A percentile compares a stretch with the other conserved stretches of the same genome.
Evolutionary conservation across 1,140 invertebrate genomes (phyloP).

Genomic region (Heliothis subflexa): DNA sequence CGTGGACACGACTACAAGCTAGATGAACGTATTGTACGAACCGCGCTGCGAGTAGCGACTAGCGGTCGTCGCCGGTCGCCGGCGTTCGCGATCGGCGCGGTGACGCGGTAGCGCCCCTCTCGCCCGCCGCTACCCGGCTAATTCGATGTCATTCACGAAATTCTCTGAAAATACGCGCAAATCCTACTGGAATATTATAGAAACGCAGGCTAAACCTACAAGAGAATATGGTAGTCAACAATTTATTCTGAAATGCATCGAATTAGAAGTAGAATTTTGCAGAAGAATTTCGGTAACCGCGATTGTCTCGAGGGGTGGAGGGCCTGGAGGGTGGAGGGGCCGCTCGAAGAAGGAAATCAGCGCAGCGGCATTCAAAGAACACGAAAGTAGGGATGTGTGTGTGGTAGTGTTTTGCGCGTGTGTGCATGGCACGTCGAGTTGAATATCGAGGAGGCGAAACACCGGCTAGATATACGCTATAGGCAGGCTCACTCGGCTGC

Average conservation of each 20-base stretch:
- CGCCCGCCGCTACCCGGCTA: constrained; percentile 66
- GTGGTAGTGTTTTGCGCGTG: constrained; percentile 49
- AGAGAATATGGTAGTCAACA: background rate
- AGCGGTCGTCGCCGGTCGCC: constrained; percentile 63
- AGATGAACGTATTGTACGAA: constrained; percentile 52
- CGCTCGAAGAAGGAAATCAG: constrained; percentile 77
- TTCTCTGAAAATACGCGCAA: constrained; percentile 78
- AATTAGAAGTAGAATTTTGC: constrained; percentile 29
- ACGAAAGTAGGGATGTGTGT: constrained; percentile 52
- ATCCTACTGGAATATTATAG: constrained; percentile 50
- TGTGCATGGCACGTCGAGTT: constrained; percentile 49
- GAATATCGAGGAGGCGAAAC: constrained; percentile 69
- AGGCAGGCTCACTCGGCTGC: constrained; percentile 67
- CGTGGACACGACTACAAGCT: constrained; percentile 77
- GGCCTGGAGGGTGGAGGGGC: constrained; percentile 59
- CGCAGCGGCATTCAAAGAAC: constrained; percentile 71
- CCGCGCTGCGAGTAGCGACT: constrained; percentile 66
- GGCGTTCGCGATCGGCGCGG: constrained; percentile 56
- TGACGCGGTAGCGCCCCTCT: constrained; percentile 50
- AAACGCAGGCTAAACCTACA: background rate
- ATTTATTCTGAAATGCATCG: background rate
- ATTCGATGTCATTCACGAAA: constrained; percentile 81
- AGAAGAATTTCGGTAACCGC: constrained; percentile 38
- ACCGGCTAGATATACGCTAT: constrained; percentile 54
- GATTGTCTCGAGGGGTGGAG: constrained; percentile 63